Percentiles rank a stretch among this genome's conserved stretches.
Evolutionary conservation across 2,113 vertebrate genomes (phyloP).

Genomic region (Takifugu flavidus): DNA sequence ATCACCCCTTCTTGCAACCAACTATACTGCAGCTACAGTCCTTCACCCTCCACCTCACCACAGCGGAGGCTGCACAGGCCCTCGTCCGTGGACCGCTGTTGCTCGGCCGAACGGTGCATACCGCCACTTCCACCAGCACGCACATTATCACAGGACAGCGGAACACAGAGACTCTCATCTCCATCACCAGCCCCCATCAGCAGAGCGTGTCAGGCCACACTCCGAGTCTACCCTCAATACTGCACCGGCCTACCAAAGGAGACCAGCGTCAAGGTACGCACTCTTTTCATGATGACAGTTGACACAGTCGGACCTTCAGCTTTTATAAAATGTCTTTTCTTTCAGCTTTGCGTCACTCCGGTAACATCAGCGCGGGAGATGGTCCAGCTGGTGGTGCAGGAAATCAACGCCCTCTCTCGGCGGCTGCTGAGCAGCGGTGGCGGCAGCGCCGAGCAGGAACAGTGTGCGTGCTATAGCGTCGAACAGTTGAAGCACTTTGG

Average conservation of each 20-base stretch:
- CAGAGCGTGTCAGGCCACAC: conserved; percentile 72
- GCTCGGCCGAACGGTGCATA: conserved; percentile 40
- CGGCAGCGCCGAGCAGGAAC: conserved; percentile 50
- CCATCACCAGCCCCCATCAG: conserved; percentile 57
- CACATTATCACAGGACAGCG: conserved; percentile 79
- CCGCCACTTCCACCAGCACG: conserved; percentile 54
- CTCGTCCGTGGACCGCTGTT: conserved; percentile 80
- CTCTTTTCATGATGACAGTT: neutral
- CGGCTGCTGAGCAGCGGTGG: conserved; percentile 58
- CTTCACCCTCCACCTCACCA: conserved; percentile 54
- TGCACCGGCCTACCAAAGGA: conserved; percentile 85
- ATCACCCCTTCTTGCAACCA: conserved; percentile 57
- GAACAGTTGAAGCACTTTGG: conserved; percentile 87
- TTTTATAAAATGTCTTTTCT: neutral
- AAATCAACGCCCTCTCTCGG: conserved; percentile 80
- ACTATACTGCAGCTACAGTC: conserved; percentile 61
- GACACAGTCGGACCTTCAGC: neutral
- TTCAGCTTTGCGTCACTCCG: conserved; percentile 81
- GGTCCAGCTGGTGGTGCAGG: conserved; percentile 84
- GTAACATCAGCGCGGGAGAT: conserved; percentile 80
- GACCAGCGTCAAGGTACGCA: conserved; percentile 84
- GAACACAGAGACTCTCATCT: conserved; percentile 73
- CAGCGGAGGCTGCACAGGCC: conserved; percentile 73
- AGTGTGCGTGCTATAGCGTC: conserved; percentile 73
- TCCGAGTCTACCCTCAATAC: conserved; percentile 84